Percentiles rank a stretch among this genome's conserved stretches.
Evolutionary conservation across 2,797 vertebrate genomes (phyloP).

Genomic region (Protosalanx chinensis): DNA sequence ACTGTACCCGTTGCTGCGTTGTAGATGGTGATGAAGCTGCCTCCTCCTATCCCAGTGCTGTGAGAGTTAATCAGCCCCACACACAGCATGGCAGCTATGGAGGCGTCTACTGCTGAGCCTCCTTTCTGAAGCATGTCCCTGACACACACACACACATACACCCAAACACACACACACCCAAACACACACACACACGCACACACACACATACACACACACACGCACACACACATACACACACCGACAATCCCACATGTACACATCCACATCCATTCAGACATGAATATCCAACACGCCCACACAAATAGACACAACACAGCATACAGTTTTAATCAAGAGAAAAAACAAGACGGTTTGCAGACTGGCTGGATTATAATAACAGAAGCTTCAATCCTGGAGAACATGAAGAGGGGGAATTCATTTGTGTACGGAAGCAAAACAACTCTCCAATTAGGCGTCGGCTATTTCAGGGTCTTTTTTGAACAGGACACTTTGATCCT

Average conservation of each 20-base stretch:
- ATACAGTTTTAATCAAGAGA: background rate
- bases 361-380: background rate
- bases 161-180: too few species aligned
- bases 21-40: slow-evolving; percentile 87
- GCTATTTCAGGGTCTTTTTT: background rate
- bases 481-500: background rate
- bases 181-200: too few species aligned
- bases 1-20: slow-evolving; percentile 77
- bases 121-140: slow-evolving; percentile 82
- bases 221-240: background rate
- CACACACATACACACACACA: background rate
- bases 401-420: background rate
- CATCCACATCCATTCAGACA: background rate
- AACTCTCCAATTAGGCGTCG: background rate
- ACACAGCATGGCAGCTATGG: slow-evolving; percentile 87
- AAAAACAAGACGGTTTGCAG: background rate
- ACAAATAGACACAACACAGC: too few species aligned
- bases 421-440: background rate
- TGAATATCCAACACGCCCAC: too few species aligned
- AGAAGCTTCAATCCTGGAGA: background rate
- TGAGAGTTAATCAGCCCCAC: slow-evolving; percentile 87
- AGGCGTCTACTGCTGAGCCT: slow-evolving; percentile 86
- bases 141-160: slow-evolving; percentile 8
- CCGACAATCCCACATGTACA: background rate
- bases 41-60: slow-evolving; percentile 94